These are phyloP conservation scores for Semotilus atromaculatus DNA, from an alignment of 2,797 vertebrate genomes.

Conservation along the genomic window DNA sequence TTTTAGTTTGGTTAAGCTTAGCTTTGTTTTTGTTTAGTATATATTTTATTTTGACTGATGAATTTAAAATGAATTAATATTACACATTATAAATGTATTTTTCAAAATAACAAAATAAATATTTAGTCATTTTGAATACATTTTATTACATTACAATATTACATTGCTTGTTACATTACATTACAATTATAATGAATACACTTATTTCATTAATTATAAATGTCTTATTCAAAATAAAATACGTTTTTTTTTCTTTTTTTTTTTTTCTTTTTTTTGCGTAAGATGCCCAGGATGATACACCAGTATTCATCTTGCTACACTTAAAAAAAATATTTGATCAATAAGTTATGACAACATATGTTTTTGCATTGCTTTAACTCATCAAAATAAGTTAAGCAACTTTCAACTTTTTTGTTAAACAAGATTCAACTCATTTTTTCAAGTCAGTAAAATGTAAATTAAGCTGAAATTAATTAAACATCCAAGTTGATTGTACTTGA, in stretches of 20 bases:
- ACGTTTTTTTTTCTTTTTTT: neutral
- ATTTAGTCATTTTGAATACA: neutral
- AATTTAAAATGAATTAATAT: neutral
- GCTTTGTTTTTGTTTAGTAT: neutral
- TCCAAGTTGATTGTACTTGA: no score
- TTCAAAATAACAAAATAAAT: neutral
- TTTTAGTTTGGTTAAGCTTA: no score
- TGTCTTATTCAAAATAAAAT: neutral
- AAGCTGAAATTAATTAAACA: no score
- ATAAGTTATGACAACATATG: no score
- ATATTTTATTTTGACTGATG: neutral
- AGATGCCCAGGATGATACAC: neutral
- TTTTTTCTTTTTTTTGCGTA: neutral
- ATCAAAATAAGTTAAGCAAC: no score
- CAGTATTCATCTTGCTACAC: neutral
- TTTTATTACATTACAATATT: neutral
- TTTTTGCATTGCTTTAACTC: no score
- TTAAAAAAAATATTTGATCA: no score
- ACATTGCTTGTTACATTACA: no score
- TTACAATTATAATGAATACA: neutral
- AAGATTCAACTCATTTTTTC: no score
- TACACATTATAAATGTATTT: neutral
- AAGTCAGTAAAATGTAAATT: no score
- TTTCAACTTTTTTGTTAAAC: no score
- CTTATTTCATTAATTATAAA: neutral